Evolutionary conservation across 2,797 vertebrate genomes (phyloP), one percentile per base, ranked within the genome.

Genomic region (Lycodopsis pacificus): DNA sequence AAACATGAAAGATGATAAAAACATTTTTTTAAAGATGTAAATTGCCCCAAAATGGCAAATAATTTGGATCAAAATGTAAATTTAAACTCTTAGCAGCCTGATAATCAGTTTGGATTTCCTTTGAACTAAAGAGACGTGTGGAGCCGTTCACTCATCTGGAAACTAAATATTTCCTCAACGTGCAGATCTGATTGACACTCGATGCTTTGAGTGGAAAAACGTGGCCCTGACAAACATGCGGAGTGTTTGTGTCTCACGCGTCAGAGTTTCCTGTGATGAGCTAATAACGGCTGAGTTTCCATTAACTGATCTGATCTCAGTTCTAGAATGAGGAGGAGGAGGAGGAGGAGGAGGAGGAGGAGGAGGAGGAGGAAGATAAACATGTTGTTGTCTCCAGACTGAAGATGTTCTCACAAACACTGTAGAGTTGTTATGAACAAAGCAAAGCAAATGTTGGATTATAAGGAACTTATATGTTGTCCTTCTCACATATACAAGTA

Each of bases 211-310:
- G 48, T 49, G 48, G 48, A 49, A 49, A 19, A 17, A 46, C 0
- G 3, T 13, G 40, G 13, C 13, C 13, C 13, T 14, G 40, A 44
- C 5, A 14, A 13, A 44, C 14, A 44, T 15, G 42, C 42, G 6
- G 13, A 15, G 4, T 2, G 42, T 48, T 19, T 48, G 9, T 48
- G n/a, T 58, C 27, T 34, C 3, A 0, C 0, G 42, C 66, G 59
- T 81, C 53, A 66, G 7, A 58, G 71, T 67, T 85, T 83, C 82
- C 86, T 78, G 38, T 80, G 67, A 46, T 0, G 20, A 66, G 34
- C 1, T 38, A 20, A 54, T 38, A 54, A 42, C 48, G 4, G 42
- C n/a, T 42, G 7, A 51, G 58, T 83, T 83, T 76, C 77, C 65
- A 73, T 20, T 36, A 27, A 3, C 5, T 6, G 20, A 36, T 42